Base-by-base conservation (phyloP, 1,140 invertebrate genomes). In the Cydia amplana region DNA sequence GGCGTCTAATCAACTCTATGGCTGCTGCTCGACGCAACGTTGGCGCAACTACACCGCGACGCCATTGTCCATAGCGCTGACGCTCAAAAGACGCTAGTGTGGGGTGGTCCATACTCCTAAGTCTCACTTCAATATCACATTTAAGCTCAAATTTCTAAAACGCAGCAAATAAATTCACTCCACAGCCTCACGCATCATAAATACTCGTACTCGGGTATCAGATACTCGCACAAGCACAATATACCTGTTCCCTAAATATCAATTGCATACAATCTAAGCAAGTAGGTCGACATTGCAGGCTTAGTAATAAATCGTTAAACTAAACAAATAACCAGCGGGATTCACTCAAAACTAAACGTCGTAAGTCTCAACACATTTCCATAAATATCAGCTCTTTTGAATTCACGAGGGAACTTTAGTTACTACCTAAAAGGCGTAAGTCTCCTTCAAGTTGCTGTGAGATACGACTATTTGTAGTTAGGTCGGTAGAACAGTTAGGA, bases 241-340 rank as follows among this genome's bases (percentile, higher is more conserved):
- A n/a, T 67, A 67, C 64, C 64, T 67, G 64, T 67, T 36, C 64
- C 28, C 64, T 32, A 67, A 32, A 67, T 67, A 67, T 67, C 64
- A 67, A 67, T 67, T 67, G 25, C 64, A 67, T 67, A 67, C 64
- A 67, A 67, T 67, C 64, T 67, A 32, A 28, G 25, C 64, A 67
- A 67, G 25, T 67, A 67, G 64, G 64, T 67, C 64, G 64, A 67
- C 64, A 67, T 67, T 32, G 64, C 64, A 36, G 10, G 12, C 64
- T 10, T 67, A 32, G 25, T 32, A 67, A 67, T 67, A 67, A 67
- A 67, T 67, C 64, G 4, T 49, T 49, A 16, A 25, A 60, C 28
- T 67, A 67, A 67, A 67, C 64, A 67, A 67, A 67, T 67, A 67
- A 36, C 64, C n/a, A 67, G 14, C 28, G 9, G 23, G 12, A 67